A percentile compares a stretch with the other conserved stretches of the same genome.
Conservation (phyloP, 1,140 invertebrate species). For the Lamellibrachia luymesi region DNA sequence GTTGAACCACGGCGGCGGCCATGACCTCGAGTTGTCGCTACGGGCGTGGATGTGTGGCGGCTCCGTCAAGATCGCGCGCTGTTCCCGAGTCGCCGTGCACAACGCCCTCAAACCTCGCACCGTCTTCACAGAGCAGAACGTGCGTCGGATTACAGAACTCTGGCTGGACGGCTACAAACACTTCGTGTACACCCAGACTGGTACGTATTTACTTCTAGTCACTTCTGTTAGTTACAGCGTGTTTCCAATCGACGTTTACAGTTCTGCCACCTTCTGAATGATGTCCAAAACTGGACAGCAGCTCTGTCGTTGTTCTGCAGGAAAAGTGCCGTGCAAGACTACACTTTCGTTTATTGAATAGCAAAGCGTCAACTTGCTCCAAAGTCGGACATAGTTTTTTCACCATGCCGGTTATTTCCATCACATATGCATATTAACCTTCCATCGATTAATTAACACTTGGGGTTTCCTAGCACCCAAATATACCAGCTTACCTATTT, state of each 20-base stretch:
- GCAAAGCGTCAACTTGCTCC: no score
- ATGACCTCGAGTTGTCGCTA: conserved; percentile 25
- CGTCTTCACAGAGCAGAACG: conserved; percentile 4
- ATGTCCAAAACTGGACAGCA: neutral
- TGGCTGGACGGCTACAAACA: conserved; percentile 27
- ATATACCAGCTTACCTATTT: no score
- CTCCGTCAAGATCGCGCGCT: conserved; percentile 18
- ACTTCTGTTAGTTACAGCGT: neutral
- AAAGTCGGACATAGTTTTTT: no score
- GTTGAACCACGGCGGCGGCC: conserved; percentile 19
- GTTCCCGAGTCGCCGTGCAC: conserved; percentile 27
- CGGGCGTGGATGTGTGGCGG: conserved; percentile 29
- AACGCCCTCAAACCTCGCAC: conserved; percentile 20
- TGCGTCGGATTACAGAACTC: conserved; percentile 19
- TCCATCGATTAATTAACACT: no score
- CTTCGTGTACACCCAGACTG: conserved; percentile 12
- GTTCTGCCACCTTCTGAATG: neutral
- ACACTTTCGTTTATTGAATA: no score
- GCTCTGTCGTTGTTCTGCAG: neutral
- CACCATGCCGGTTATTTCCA: no score
- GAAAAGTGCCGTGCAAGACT: neutral
- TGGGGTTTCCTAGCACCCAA: no score
- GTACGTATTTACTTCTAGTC: neutral
- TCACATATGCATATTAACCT: no score
- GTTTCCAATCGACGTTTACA: neutral